phyloP scores from a whole-genome alignment of 2,888 invertebrate species.

The Synergus itoensis region DNA sequence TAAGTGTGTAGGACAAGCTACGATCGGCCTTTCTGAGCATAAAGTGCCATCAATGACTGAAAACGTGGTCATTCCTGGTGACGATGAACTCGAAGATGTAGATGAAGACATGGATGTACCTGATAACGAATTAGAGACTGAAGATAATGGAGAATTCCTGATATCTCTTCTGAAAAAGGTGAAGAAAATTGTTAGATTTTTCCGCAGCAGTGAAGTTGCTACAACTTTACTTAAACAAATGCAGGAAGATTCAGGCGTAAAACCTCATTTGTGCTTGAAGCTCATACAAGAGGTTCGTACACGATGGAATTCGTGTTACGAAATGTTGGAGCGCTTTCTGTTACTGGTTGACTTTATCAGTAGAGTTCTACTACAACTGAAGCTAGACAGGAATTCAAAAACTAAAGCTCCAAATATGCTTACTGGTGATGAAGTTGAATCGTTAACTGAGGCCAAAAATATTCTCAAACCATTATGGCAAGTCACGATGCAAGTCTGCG shows the following conservation, averaged over 20 bases:
- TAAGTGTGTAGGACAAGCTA: background rate
- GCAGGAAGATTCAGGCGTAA: background rate
- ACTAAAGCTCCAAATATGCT: background rate
- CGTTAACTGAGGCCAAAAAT: background rate
- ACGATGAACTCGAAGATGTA: background rate
- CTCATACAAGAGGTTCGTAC: slow-evolving; percentile 19
- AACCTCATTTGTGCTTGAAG: background rate
- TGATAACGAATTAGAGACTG: background rate
- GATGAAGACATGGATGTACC: background rate
- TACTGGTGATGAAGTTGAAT: background rate
- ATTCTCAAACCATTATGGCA: slow-evolving; percentile 10
- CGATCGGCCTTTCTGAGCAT: background rate
- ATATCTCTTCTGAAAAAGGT: background rate
- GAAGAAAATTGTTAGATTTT: background rate
- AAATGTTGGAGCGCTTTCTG: slow-evolving; percentile 17
- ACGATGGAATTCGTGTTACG: background rate
- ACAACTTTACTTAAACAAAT: no score
- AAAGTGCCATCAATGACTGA: background rate
- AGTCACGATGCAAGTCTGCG: background rate
- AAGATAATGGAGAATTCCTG: no score
- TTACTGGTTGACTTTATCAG: background rate
- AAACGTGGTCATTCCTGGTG: background rate
- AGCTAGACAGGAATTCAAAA: background rate
- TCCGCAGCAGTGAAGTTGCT: no score
- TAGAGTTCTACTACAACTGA: background rate